Evolutionary conservation across 2,113 vertebrate genomes (phyloP), one percentile per base, ranked within the genome.

Genomic region (Bettongia penicillata): DNA sequence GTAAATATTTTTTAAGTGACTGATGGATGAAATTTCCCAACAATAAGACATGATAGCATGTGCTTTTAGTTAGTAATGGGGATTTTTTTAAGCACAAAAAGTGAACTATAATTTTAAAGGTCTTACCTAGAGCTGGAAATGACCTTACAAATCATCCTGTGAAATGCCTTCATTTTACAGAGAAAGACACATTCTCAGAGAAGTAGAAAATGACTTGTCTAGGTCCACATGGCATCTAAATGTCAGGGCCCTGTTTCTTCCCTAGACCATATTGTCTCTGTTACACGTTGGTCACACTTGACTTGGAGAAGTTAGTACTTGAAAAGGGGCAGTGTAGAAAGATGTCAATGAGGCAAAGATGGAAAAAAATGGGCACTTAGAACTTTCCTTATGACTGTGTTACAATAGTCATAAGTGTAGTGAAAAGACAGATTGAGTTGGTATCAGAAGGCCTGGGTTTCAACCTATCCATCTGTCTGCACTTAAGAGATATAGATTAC

Each of bases 51-150:
- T 26, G 53, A 8, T 51, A 84, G 19, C 16, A 43, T 23, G n/a
- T 22, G 22, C 14, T 91, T 94, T 51, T 10, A 50, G 9, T 37
- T 61, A 51, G n/a, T 93, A 96, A 93, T 89, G n/a, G 91, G 55
- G 37, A 14, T 6, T 6, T 19, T 19, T 8, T 84, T 84, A 84
- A 84, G n/a, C n/a, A 43, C 16, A 8, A 84, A 84, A 84, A 43
- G n/a, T 84, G 68, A 84, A 16, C 7, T 47, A 0, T 50, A n/a
- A 49, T 14, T 84, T 25, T 50, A 3, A 91, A 95, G 53, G n/a
- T 51, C 94, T 37, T 89, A 43, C n/a, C 47, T 49, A 77, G 68
- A 77, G 68, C 37, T 77, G 37, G 37, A 77, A 77, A 77, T 77
- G 68, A 77, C 1, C 16, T 77, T 77, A 77, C 37, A 77, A 77